Conservation (phyloP, 2,113 vertebrate genomes). For the Carassius carassius region DNA sequence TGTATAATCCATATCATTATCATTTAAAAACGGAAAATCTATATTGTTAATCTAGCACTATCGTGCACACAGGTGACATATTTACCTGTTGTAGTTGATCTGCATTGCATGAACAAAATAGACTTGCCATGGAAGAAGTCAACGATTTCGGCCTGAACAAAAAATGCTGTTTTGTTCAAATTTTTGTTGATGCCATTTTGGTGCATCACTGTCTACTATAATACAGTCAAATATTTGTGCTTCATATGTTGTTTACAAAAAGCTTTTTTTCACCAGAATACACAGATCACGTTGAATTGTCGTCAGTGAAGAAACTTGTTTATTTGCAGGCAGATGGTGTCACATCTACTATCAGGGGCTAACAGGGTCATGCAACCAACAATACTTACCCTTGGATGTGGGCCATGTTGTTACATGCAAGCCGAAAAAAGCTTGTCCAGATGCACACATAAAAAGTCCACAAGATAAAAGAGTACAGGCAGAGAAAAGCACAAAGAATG, state of each 20-base stretch:
- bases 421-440: background rate
- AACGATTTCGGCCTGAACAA: no score
- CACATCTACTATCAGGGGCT: background rate
- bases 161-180: no score
- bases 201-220: background rate
- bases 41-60: no score
- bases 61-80: no score
- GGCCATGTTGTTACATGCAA: background rate
- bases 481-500: background rate
- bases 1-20: no score
- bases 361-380: background rate
- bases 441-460: background rate
- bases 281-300: background rate
- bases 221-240: background rate
- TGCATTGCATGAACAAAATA: no score
- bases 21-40: no score
- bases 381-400: background rate
- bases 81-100: no score
- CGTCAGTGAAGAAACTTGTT: background rate
- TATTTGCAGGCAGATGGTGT: constrained; percentile 14
- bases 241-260: background rate
- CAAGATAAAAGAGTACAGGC: background rate
- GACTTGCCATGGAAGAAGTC: no score
- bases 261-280: background rate
- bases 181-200: no score